Conservation (phyloP, 1,140 invertebrate genomes). For the Brachystomella parvula region DNA sequence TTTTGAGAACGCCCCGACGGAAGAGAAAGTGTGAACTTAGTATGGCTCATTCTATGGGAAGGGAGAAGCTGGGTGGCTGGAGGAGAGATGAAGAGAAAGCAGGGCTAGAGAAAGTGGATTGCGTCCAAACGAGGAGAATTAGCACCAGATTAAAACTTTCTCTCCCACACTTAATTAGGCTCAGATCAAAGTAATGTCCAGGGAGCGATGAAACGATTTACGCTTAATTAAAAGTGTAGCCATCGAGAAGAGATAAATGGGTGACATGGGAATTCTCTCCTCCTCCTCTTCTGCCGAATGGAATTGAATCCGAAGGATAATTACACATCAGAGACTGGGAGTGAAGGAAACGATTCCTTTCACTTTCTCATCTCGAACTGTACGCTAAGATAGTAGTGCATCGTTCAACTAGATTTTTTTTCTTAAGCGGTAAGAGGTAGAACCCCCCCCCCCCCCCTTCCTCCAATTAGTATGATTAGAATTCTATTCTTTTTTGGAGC, state of each 20-base stretch:
- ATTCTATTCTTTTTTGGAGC: not conserved
- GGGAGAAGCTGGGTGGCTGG: not conserved
- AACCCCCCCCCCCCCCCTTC: no score
- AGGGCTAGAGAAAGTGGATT: conserved; percentile 12
- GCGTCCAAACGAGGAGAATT: conserved; percentile 34
- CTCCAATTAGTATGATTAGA: not conserved
- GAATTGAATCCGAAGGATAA: not conserved
- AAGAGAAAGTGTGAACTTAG: no score
- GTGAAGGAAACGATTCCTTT: no score
- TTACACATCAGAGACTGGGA: no score
- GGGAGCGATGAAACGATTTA: conserved; percentile 41
- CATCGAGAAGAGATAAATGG: conserved; percentile 38
- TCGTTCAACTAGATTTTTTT: no score
- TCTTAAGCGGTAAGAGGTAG: no score
- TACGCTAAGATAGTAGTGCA: no score
- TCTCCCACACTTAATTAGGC: conserved; percentile 39
- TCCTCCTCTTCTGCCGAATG: conserved; percentile 7
- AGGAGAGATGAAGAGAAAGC: not conserved
- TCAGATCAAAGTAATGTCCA: conserved; percentile 41
- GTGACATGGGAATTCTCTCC: conserved; percentile 25
- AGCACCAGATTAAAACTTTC: conserved; percentile 38
- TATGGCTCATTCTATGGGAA: not conserved
- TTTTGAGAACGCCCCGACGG: not conserved
- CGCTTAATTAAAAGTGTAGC: conserved; percentile 41
- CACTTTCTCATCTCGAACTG: no score